Conservation (phyloP, 2,113 vertebrate genomes). For the Ellobius talpinus region DNA sequence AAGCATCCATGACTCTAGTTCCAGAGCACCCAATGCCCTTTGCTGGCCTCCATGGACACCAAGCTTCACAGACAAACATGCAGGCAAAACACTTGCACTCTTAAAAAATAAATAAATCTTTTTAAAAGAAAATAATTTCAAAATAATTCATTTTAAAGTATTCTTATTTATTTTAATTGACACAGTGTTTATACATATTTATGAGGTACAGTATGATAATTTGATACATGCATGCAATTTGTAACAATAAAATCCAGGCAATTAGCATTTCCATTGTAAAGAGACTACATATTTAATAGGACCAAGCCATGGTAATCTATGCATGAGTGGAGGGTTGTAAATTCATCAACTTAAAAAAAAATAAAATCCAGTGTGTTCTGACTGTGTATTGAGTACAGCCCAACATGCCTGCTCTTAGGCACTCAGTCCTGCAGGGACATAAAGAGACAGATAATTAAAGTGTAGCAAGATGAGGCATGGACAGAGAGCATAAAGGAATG, state of each 20-base stretch:
- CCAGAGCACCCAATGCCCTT: background rate
- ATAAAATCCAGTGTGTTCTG: conserved; percentile 29
- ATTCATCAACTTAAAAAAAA: background rate
- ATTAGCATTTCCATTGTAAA: conserved; percentile 43
- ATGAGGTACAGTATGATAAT: background rate
- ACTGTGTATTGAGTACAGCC: background rate
- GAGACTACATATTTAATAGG: conserved; percentile 41
- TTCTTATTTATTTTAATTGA: background rate
- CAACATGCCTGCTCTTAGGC: background rate
- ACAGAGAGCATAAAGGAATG: background rate
- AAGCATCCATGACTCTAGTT: background rate
- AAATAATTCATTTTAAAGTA: conserved; percentile 29
- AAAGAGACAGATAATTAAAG: conserved; percentile 30
- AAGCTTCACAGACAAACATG: background rate
- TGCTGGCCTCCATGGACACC: background rate
- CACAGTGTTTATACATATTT: conserved; percentile 8
- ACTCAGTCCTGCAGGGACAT: conserved; percentile 34
- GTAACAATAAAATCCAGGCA: conserved; percentile 13
- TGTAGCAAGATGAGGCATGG: background rate
- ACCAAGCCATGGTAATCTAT: conserved; percentile 36
- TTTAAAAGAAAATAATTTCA: conserved; percentile 32
- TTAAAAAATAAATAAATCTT: background rate
- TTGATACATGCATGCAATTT: conserved; percentile 27
- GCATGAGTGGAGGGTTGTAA: conserved; percentile 20
- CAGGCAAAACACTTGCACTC: background rate